Evolutionary conservation across 2,888 invertebrate genomes (phyloP), one percentile per base, ranked within the genome.

Genomic region (Ectemnius cavifrons): DNA sequence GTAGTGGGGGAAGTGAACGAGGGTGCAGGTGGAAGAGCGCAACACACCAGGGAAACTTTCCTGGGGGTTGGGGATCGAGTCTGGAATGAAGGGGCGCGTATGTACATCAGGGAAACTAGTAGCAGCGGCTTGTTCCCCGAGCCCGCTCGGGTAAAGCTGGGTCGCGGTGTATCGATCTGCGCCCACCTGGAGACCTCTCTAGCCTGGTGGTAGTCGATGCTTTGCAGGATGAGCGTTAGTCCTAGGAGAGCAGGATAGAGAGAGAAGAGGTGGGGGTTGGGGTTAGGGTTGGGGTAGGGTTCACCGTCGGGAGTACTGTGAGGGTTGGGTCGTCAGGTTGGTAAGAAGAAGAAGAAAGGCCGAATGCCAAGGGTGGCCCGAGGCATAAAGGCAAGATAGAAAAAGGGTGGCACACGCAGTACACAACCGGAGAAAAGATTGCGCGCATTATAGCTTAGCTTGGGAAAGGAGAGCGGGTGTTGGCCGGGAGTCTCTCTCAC

Each of bases 131-230:
- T 85, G 84, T 37, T 37, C 37, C 37, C 86, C 83, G 82, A 79
- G 80, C 77, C 65, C 73, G 76, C 71, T 78, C 73, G 84, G 89
- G 89, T 89, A 87, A 87, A 86, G 90, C 88, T 90, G 84, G 90
- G 89, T 90, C 79, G 86, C 83, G 82, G 85, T 86, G 84, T 90
- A 90, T 90, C 89, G 90, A 89, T 89, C 88, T 86, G 84, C 84
- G 82, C 85, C 88, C 85, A 89, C 89, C 89, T 88, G 88, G 83
- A 82, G 76, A 76, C 85, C 85, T 85, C 85, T 82, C 78, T 77
- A 71, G 75, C 75, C 74, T 67, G 71, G 56, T 77, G 68, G 65
- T 74, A 77, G 71, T 67, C 70, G 67, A 82, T 73, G 74, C 67
- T 67, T 81, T 64, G 73, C 78, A 80, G 80, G 78, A 82, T 76